Conservation (phyloP, 2,888 invertebrate genomes). For the Troides aeacus region DNA sequence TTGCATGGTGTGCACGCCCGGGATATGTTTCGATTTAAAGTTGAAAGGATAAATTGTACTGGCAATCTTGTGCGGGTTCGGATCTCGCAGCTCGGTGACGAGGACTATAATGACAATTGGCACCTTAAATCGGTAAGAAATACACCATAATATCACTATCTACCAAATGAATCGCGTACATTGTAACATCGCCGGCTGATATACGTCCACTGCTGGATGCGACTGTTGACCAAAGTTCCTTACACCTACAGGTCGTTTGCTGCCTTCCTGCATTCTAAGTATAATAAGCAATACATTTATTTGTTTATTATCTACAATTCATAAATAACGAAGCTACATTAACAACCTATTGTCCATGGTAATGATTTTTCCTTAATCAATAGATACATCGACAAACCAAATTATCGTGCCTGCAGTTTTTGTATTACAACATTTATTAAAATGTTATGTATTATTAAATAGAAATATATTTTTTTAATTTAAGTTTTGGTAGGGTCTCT, state of each 20-base stretch:
- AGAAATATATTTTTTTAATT: too few relatives aligned
- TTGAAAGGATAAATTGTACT: slow-evolving; percentile 48
- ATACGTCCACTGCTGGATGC: too few relatives aligned
- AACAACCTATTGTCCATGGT: neutral
- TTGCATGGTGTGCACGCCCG: slow-evolving; percentile 39
- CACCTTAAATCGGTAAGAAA: slow-evolving; percentile 47
- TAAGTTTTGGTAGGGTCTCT: too few relatives aligned
- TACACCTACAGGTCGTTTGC: too few relatives aligned
- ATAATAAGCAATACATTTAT: neutral
- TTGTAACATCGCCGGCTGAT: neutral
- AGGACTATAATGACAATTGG: slow-evolving; percentile 35
- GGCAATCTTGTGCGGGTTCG: slow-evolving; percentile 35
- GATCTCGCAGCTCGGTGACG: slow-evolving; percentile 32
- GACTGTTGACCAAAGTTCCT: too few relatives aligned
- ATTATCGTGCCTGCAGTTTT: neutral
- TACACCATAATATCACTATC: neutral
- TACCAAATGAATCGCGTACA: neutral
- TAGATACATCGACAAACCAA: neutral
- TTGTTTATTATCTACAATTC: neutral
- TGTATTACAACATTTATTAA: too few relatives aligned
- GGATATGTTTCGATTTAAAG: slow-evolving; percentile 47
- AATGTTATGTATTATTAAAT: too few relatives aligned
- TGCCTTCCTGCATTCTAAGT: too few relatives aligned
- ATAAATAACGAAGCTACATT: neutral
- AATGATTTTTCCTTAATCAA: neutral